Evolutionary conservation across 2,888 invertebrate genomes (phyloP).

Genomic region (Erebia epiphron): DNA sequence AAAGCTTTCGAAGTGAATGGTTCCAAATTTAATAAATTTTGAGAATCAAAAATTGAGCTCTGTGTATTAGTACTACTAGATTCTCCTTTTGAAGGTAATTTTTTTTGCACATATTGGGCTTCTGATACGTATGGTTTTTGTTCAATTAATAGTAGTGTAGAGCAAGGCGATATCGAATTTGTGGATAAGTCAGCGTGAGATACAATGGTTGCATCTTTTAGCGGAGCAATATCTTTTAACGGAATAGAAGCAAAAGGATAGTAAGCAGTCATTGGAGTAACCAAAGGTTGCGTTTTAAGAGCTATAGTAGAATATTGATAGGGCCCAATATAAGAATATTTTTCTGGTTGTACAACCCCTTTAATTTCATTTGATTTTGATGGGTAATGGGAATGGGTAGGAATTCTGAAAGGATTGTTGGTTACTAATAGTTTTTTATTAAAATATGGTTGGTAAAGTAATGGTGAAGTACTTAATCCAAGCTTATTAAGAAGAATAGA

Average conservation of each 20-base stretch:
- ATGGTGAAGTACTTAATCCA: not conserved
- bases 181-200: too few species aligned
- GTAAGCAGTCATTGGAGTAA: too few species aligned
- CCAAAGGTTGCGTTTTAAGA: not conserved
- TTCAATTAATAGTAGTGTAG: too few species aligned
- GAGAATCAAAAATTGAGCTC: too few species aligned
- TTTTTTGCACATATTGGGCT: too few species aligned
- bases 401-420: not conserved
- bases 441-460: not conserved
- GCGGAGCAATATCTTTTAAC: too few species aligned
- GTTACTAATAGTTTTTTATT: not conserved
- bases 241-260: too few species aligned
- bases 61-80: too few species aligned
- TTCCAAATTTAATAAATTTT: not conserved
- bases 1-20: not conserved
- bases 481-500: not conserved
- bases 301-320: not conserved
- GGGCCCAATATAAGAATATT: not conserved
- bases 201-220: too few species aligned
- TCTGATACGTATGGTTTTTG: too few species aligned
- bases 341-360: not conserved
- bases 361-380: not conserved
- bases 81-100: too few species aligned
- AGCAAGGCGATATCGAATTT: too few species aligned
- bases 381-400: not conserved